A percentile compares a stretch with the other conserved stretches of the same genome.
These are phyloP conservation scores for Holocentrus rufus DNA, from an alignment of 2,797 vertebrate species.

Conservation along the genomic window DNA sequence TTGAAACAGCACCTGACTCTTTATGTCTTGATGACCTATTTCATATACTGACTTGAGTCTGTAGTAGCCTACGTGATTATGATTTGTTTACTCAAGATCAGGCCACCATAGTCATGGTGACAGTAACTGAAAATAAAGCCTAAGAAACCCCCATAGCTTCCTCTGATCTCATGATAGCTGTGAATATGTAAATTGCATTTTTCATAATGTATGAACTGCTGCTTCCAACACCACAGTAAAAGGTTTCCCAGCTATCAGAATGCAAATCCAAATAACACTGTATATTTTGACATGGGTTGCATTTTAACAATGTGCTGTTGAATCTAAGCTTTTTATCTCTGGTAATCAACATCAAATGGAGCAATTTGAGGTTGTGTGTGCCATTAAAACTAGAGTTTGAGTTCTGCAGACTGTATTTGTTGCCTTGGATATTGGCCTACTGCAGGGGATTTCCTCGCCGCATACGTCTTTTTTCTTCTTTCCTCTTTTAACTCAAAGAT, in stretches of 20 bases:
- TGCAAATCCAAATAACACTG: slow-evolving; percentile 59
- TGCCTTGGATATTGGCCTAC: slow-evolving; percentile 78
- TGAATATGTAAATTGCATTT: slow-evolving; percentile 46
- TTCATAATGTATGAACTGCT: slow-evolving; percentile 30
- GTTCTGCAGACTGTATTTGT: slow-evolving; percentile 71
- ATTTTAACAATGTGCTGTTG: slow-evolving; percentile 45
- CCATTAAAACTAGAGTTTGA: slow-evolving; percentile 62
- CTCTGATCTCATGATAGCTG: slow-evolving; percentile 24
- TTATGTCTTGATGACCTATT: neutral
- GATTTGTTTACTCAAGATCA: slow-evolving; percentile 19
- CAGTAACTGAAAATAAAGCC: slow-evolving; percentile 15
- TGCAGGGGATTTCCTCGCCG: slow-evolving; percentile 86
- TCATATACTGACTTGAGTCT: neutral
- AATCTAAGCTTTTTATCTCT: slow-evolving; percentile 58
- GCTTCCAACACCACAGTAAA: slow-evolving; percentile 21
- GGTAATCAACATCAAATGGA: slow-evolving; percentile 68
- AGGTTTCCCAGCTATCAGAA: slow-evolving; percentile 60
- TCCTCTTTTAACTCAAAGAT: slow-evolving; percentile 84
- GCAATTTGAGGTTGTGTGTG: slow-evolving; percentile 65
- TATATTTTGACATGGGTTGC: slow-evolving; percentile 51
- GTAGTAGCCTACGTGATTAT: neutral
- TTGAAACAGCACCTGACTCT: neutral
- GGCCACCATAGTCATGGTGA: slow-evolving; percentile 10
- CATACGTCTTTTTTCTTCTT: slow-evolving; percentile 78
- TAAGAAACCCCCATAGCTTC: neutral